Conservation (phyloP, 2,797 vertebrate species). For the Danio albolineatus region DNA sequence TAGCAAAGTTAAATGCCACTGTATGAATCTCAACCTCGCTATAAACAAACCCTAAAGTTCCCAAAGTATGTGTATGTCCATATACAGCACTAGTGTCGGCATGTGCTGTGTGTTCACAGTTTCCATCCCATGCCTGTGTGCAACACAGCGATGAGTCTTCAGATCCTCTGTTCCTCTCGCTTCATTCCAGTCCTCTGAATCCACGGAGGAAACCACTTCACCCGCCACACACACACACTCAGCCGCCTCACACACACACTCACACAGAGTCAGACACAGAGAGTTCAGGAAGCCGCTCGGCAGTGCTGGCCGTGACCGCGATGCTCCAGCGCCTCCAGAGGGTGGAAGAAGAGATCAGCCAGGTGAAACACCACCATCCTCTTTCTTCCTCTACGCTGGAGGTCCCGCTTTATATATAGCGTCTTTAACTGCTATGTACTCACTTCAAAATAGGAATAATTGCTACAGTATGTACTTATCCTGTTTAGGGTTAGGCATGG, state of each 20-base stretch:
- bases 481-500: too few relatives aligned
- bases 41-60: not conserved
- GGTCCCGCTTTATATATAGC: too few relatives aligned
- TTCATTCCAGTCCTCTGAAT: conserved; percentile 71
- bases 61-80: not conserved
- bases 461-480: too few relatives aligned
- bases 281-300: conserved; percentile 77
- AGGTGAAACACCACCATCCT: conserved; percentile 82
- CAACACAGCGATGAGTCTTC: conserved; percentile 80
- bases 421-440: too few relatives aligned
- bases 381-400: too few relatives aligned
- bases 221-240: too few relatives aligned
- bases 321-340: conserved; percentile 92
- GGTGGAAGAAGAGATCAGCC: conserved; percentile 91
- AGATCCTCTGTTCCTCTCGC: conserved; percentile 74
- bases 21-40: not conserved
- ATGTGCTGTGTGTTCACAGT: conserved; percentile 80
- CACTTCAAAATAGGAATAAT: too few relatives aligned
- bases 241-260: conserved; percentile 73
- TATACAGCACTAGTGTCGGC: conserved; percentile 60
- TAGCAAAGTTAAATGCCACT: not conserved
- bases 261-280: conserved; percentile 72
- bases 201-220: conserved; percentile 80
- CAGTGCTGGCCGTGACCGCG: conserved; percentile 86
- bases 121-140: conserved; percentile 83